Evolutionary conservation across 2,113 vertebrate species (phyloP).

Genomic region (Thunnus maccoyii): DNA sequence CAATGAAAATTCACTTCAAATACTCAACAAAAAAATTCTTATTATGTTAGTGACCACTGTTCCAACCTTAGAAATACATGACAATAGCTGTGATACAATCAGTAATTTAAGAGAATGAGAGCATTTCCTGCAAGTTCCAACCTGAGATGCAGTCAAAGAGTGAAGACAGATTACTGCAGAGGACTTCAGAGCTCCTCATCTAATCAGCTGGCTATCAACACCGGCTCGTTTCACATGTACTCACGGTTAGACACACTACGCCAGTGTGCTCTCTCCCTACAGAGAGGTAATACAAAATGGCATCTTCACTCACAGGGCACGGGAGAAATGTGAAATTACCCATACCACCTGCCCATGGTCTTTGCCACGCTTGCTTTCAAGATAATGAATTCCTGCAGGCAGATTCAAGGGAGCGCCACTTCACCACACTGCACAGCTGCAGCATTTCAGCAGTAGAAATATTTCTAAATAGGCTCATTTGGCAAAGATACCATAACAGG

Average conservation of each 20-base stretch:
- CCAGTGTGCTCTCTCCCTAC: slow-evolving; percentile 45
- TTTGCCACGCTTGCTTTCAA: slow-evolving; percentile 79
- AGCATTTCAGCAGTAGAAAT: slow-evolving; percentile 51
- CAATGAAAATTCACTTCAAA: slow-evolving; percentile 8
- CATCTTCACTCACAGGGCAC: slow-evolving; percentile 71
- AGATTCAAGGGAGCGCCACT: slow-evolving; percentile 51
- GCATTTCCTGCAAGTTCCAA: slow-evolving; percentile 11
- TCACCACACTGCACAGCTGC: slow-evolving; percentile 71
- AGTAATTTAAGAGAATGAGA: slow-evolving; percentile 1
- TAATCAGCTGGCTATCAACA: slow-evolving; percentile 61
- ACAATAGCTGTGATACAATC: neutral
- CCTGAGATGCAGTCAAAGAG: slow-evolving; percentile 13
- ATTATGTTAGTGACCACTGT: neutral
- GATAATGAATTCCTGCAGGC: slow-evolving; percentile 80
- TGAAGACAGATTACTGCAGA: slow-evolving; percentile 30
- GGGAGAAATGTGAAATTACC: slow-evolving; percentile 76
- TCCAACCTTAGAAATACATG: neutral
- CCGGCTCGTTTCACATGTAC: slow-evolving; percentile 42
- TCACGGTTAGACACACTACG: slow-evolving; percentile 56
- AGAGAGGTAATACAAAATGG: slow-evolving; percentile 68
- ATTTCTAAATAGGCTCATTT: slow-evolving; percentile 67
- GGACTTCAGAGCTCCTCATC: slow-evolving; percentile 39
- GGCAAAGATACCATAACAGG: slow-evolving; percentile 42
- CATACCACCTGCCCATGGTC: slow-evolving; percentile 72
- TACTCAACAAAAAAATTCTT: neutral